Evolutionary conservation across 2,888 invertebrate species (phyloP).

Genomic region (Tetragonisca angustula): DNA sequence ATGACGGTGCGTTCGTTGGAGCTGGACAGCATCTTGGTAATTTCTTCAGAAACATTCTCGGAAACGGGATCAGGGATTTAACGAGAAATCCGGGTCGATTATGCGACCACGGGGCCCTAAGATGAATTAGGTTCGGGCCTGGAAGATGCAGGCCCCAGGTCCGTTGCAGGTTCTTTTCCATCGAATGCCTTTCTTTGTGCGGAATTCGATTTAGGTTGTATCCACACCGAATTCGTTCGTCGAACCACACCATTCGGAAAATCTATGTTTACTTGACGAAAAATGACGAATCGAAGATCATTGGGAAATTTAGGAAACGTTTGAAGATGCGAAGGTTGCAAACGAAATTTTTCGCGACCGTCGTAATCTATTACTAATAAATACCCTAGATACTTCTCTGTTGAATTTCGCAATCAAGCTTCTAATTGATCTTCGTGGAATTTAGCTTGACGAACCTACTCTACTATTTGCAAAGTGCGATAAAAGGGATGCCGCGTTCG

Average conservation of each 20-base stretch:
- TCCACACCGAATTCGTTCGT: constrained; percentile 55
- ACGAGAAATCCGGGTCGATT: constrained; percentile 43
- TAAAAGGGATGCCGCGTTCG: not conserved
- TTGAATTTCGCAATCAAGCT: no score
- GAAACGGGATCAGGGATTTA: constrained; percentile 27
- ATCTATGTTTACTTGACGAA: no score
- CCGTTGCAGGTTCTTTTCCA: constrained; percentile 73
- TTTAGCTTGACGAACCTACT: not conserved
- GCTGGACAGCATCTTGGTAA: not conserved
- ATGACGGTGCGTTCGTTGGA: not conserved
- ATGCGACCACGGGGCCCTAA: constrained; percentile 60
- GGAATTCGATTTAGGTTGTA: constrained; percentile 71
- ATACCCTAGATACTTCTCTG: not conserved
- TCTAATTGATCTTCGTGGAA: not conserved
- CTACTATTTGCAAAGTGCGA: not conserved
- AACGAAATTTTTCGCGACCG: no score
- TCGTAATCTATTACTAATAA: no score
- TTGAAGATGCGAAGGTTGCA: no score
- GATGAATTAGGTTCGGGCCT: constrained; percentile 70
- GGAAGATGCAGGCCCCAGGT: constrained; percentile 59
- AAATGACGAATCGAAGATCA: no score
- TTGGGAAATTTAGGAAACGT: no score
- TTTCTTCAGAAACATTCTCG: constrained; percentile 43
- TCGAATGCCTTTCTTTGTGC: constrained; percentile 73
- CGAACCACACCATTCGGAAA: not conserved